Conservation (phyloP, 2,113 vertebrate species). For the Psittacara wagleri region DNA sequence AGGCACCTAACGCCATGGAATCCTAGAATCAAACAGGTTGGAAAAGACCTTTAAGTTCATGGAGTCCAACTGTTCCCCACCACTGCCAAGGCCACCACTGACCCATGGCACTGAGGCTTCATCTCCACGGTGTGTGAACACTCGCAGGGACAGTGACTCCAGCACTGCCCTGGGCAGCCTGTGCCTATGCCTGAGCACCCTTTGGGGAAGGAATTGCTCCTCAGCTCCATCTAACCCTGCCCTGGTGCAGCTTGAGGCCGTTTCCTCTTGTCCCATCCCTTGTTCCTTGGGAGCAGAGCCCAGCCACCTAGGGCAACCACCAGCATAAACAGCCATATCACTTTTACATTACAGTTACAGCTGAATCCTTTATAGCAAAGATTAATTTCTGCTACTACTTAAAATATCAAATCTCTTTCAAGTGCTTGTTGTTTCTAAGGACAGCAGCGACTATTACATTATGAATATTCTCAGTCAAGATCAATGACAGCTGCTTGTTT, state of each 20-base stretch:
- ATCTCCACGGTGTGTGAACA: fast-evolving
- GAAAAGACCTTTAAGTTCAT: not conserved
- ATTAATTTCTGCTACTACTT: not conserved
- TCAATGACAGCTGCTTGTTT: not conserved
- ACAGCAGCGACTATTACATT: not conserved
- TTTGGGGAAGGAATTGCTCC: no score
- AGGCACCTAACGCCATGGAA: not conserved
- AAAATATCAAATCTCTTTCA: not conserved
- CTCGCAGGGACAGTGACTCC: no score
- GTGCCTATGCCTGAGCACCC: no score
- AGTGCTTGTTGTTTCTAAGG: not conserved
- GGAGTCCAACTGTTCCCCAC: not conserved
- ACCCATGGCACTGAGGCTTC: not conserved
- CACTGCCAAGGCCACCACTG: not conserved
- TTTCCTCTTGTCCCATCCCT: not conserved
- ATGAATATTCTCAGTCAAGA: not conserved
- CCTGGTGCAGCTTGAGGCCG: not conserved
- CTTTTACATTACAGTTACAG: not conserved
- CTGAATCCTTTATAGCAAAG: not conserved
- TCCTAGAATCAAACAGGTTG: not conserved
- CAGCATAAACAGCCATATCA: not conserved
- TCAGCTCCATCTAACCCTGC: not conserved
- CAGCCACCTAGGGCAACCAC: not conserved
- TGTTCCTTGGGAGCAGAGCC: not conserved
- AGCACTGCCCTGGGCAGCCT: no score